These are phyloP conservation scores for Polyommatus iphigenia DNA, from an alignment of 2,888 invertebrate species.

Conservation along the genomic window DNA sequence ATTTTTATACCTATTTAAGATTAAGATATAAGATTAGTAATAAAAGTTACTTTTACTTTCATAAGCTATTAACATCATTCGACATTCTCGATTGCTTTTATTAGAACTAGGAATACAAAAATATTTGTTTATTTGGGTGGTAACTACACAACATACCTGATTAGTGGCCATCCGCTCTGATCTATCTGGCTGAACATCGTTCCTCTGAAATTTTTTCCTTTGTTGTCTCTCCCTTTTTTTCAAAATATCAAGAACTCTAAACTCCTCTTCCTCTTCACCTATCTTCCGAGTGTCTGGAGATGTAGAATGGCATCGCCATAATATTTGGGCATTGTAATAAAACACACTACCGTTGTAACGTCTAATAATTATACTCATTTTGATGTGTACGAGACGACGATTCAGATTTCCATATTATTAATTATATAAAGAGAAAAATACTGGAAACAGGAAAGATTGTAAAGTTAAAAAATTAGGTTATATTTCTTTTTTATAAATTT, in stretches of 20 bases:
- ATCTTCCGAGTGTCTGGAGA: slow-evolving; percentile 54
- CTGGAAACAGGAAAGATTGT: neutral
- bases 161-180: slow-evolving; percentile 67
- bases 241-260: slow-evolving; percentile 75
- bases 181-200: slow-evolving; percentile 69
- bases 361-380: slow-evolving; percentile 68
- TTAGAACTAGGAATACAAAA: neutral
- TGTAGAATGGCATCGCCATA: slow-evolving; percentile 69
- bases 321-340: slow-evolving; percentile 54
- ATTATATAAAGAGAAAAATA: neutral
- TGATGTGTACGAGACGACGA: slow-evolving; percentile 40
- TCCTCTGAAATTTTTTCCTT: slow-evolving; percentile 49
- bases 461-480: neutral
- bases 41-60: neutral
- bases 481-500: neutral
- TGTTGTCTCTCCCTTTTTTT: slow-evolving; percentile 60
- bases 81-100: neutral
- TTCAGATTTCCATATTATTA: slow-evolving; percentile 1
- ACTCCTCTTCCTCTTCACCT: slow-evolving; percentile 70
- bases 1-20: too few species aligned
- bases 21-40: too few species aligned
- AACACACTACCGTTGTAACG: slow-evolving; percentile 53
- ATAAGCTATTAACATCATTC: neutral
- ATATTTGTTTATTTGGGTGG: neutral
- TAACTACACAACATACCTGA: slow-evolving; percentile 54